A percentile compares a stretch with the other conserved stretches of the same genome.
These are phyloP conservation scores for Stomatorhinus walkeri DNA, from an alignment of 2,797 vertebrate species.

Conservation along the genomic window DNA sequence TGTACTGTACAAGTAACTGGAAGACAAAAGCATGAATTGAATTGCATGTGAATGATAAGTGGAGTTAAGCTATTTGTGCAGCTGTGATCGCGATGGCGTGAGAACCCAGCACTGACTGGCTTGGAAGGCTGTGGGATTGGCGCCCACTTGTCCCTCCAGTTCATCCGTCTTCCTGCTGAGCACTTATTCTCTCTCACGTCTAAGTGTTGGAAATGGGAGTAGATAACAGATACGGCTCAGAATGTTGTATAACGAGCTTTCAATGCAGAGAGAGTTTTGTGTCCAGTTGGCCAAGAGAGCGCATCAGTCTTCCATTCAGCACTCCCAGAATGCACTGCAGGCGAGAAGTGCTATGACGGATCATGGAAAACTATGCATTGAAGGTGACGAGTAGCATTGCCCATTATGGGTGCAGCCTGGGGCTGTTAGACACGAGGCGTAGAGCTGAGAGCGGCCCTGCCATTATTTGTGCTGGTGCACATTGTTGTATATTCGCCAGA, in stretches of 20 bases:
- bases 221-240: background rate
- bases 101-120: constrained; percentile 32
- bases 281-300: background rate
- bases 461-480: background rate
- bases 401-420: background rate
- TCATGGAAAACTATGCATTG: background rate
- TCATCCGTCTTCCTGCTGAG: constrained; percentile 3
- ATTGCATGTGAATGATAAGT: constrained; percentile 23
- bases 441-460: background rate
- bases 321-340: background rate
- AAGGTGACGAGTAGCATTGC: background rate
- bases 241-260: background rate
- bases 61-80: constrained; percentile 31
- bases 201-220: background rate
- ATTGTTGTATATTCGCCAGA: background rate
- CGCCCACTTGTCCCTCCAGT: background rate
- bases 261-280: background rate
- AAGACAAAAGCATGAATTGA: background rate
- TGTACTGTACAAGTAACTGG: background rate
- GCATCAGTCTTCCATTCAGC: background rate
- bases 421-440: background rate
- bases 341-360: background rate
- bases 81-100: constrained; percentile 39
- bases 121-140: background rate
- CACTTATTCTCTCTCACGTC: background rate